Evolutionary conservation across 2,113 vertebrate species (phyloP), one percentile per base, ranked within the genome.

Genomic region (Ameiurus melas): DNA sequence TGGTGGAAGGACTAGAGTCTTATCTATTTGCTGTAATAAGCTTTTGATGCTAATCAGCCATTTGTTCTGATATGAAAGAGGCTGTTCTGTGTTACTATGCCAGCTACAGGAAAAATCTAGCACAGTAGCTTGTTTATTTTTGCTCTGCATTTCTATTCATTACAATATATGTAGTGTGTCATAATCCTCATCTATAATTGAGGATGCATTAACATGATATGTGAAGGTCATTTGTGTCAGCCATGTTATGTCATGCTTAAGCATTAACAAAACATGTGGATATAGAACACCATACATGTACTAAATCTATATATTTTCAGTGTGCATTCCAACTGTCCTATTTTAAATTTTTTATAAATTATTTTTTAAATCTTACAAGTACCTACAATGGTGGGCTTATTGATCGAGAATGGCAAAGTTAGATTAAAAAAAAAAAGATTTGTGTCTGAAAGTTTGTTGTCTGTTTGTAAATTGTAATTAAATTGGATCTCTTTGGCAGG

Each of bases 401-500:
- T 20, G 17, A 30, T 33, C 19, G 60, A 39, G 79, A 58, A 60
- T 80, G 55, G 55, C 33, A 60, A 62, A 83, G 9, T 83, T 14
- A 22, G 53, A 57, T 57, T 57, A 33, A 3, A 14, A 19, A 33
- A 3, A 14, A 19, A 39, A 82, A 0, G 4, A 81, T 58, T 9
- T 13, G 19, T 25, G 33, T 82, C 20, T 27, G 12, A 60, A 36
- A 88, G n/a, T 85, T 13, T 84, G 30, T 43, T 81, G 47, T 81
- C 20, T 81, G 80, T 51, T 62, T 55, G 55, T 6, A 81, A 66
- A 25, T 58, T 36, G 58, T 62, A 62, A 58, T 33, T 33, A 71
- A 43, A 36, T 68, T 33, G n/a, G 25, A 57, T 86, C 17, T 84
- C n/a, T 80, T 43, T 70, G 64, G 47, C 91, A 96, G 96, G 94